Evolutionary conservation across 2,888 invertebrate genomes (phyloP), one percentile per base, ranked within the genome.

Genomic region (Isoperla grammatica): DNA sequence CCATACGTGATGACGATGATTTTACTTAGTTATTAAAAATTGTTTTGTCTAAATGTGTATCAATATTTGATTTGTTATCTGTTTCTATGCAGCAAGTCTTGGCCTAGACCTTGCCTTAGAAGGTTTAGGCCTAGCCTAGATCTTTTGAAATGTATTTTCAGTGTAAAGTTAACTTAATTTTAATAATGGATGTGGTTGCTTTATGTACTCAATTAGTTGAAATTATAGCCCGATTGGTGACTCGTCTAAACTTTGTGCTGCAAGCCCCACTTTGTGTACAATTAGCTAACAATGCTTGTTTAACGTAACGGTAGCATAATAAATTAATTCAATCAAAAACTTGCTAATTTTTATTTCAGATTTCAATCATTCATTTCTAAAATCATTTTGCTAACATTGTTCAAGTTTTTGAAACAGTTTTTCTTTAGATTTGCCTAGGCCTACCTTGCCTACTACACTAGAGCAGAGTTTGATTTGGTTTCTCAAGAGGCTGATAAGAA

Each of bases 321-420:
- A 29, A 15, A 50, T 29, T 50, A n/a, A 53, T 37, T 13, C 39
- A 15, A 53, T 17, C 9, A 37, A 46, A 37, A 39, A 39, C 53
- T 53, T 53, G 53, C 53, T 39, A 20, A 53, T 53, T 53, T 29
- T 37, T 53, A 53, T 53, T 53, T 53, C 53, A 53, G 53, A 53
- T 53, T 53, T 53, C 53, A 53, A 37, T 53, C 53, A 53, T 19
- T 45, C 17, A 17, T 11, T n/a, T 45, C 17, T 15, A 45, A 45
- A 17, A 45, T 45, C 45, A 45, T 45, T 17, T 45, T 45, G 45
- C 45, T 45, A 11, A 19, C 9, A 45, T 45, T 40, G n/a, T 12
- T 40, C 4, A 40, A 12, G 12, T 40, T 17, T 17, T 17, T 17
- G 11, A 19, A 17, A n/a, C n/a, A 45, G 15, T 45, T 17, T 19